These are phyloP conservation scores for Ericerus pela DNA, from an alignment of 1,140 invertebrate species.

Conservation along the genomic window DNA sequence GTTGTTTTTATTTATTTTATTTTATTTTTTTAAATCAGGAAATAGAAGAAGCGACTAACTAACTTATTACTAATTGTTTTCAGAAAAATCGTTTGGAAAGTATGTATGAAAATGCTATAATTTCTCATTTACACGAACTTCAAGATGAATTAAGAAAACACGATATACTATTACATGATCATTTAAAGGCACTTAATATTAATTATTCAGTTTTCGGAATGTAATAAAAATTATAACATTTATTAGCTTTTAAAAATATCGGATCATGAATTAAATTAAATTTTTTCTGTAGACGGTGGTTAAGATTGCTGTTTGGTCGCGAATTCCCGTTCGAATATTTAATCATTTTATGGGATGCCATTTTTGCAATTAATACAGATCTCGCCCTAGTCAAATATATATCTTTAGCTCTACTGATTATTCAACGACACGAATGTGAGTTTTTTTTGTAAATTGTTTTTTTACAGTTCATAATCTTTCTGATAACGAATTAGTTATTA, in stretches of 20 bases:
- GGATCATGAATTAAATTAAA: neutral
- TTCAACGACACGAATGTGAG: conserved; percentile 50
- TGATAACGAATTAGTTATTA: neutral
- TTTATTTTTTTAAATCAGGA: no score
- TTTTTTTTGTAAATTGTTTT: conserved; percentile 7
- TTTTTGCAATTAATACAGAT: conserved; percentile 55
- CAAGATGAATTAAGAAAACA: conserved; percentile 44
- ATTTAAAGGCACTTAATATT: conserved; percentile 53
- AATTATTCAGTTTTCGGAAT: conserved; percentile 66
- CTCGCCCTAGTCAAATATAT: conserved; percentile 51
- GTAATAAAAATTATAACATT: conserved; percentile 37
- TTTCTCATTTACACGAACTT: conserved; percentile 44
- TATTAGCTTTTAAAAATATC: neutral
- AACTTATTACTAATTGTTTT: no score
- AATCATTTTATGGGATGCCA: conserved; percentile 60
- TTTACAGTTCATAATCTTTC: neutral
- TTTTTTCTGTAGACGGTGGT: conserved; percentile 53
- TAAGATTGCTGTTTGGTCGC: conserved; percentile 59
- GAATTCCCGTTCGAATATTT: conserved; percentile 62
- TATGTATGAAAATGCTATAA: conserved; percentile 34
- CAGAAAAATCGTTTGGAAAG: no score
- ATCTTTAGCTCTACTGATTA: conserved; percentile 57
- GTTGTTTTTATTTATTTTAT: no score
- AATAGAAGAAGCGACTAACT: no score
- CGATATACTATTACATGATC: conserved; percentile 47